Conservation (phyloP, 2,797 vertebrate species). For the Karalla daura region DNA sequence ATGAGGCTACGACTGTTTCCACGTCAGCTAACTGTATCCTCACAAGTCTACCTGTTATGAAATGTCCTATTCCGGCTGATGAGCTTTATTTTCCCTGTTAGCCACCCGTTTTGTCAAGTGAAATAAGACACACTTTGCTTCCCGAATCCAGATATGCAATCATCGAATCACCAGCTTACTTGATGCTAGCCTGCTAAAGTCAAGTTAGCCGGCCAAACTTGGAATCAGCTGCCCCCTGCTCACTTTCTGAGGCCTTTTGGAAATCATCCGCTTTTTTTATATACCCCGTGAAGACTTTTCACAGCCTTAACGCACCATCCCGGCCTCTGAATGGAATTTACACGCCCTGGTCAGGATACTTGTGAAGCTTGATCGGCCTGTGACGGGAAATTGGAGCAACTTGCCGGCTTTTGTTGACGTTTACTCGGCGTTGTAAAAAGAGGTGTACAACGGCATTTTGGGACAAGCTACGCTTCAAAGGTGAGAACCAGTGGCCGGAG, state of each 20-base stretch:
- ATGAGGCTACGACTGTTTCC: slow-evolving; percentile 45
- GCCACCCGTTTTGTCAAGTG: slow-evolving; percentile 7
- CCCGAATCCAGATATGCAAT: slow-evolving; percentile 57
- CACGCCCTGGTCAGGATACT: slow-evolving; percentile 35
- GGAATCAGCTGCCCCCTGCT: slow-evolving; percentile 61
- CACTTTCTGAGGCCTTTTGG: slow-evolving; percentile 73
- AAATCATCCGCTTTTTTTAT: slow-evolving; percentile 25
- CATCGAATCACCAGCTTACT: slow-evolving; percentile 61
- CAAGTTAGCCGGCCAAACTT: slow-evolving; percentile 72
- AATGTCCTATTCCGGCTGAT: not conserved
- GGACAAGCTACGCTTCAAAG: slow-evolving; percentile 57
- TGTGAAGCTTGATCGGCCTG: slow-evolving; percentile 11
- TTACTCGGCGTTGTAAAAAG: slow-evolving; percentile 31
- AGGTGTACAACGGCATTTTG: slow-evolving; percentile 47
- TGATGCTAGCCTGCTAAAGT: slow-evolving; percentile 67
- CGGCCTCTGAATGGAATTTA: slow-evolving; percentile 38
- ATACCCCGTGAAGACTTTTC: slow-evolving; percentile 15
- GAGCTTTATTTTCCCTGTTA: slow-evolving; percentile 11
- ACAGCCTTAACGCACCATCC: slow-evolving; percentile 55
- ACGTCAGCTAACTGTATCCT: slow-evolving; percentile 47
- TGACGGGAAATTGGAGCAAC: slow-evolving; percentile 6
- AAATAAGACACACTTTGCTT: slow-evolving; percentile 55
- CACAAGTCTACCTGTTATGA: not conserved
- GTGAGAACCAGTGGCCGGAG: slow-evolving; percentile 56
- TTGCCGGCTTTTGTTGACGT: slow-evolving; percentile 40